phyloP scores from a whole-genome alignment of 1,140 invertebrate species.

The Rhyzopertha dominica region DNA sequence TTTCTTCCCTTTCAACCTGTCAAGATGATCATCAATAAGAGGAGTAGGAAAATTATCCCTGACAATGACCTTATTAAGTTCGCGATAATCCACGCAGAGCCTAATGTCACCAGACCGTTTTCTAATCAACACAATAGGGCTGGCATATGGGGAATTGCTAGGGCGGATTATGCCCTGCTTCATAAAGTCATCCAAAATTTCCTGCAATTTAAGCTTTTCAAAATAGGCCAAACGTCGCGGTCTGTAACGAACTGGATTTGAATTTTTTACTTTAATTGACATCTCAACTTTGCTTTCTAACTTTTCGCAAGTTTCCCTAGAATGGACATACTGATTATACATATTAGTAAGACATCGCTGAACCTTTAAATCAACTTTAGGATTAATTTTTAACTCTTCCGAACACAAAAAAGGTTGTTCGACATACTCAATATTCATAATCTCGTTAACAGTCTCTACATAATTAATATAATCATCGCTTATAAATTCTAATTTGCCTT shows the following conservation, averaged over 20 bases:
- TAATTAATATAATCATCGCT: no score
- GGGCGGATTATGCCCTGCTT: conserved; percentile 27
- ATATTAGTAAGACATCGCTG: no score
- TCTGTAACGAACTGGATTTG: conserved; percentile 31
- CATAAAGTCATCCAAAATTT: conserved; percentile 35
- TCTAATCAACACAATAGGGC: conserved; percentile 43
- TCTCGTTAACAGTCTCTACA: no score
- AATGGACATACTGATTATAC: no score
- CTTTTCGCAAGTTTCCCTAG: no score
- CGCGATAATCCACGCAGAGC: conserved; percentile 50
- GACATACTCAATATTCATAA: no score
- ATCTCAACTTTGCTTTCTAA: conserved; percentile 6
- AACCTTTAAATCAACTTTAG: no score
- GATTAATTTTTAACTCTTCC: no score
- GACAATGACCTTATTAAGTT: conserved; percentile 41
- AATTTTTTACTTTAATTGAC: conserved; percentile 8
- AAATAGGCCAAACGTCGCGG: conserved; percentile 27
- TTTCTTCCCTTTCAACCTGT: conserved; percentile 21
- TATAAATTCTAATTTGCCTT: no score
- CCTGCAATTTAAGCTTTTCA: conserved; percentile 28
- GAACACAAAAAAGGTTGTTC: no score
- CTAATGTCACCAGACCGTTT: conserved; percentile 47
- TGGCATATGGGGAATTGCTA: conserved; percentile 41
- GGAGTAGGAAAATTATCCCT: conserved; percentile 35
- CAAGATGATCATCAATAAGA: conserved; percentile 34